A percentile compares a stretch with the other conserved stretches of the same genome.
Evolutionary conservation across 2,797 vertebrate species (phyloP).

Genomic region (Hephaestus fuliginosus): DNA sequence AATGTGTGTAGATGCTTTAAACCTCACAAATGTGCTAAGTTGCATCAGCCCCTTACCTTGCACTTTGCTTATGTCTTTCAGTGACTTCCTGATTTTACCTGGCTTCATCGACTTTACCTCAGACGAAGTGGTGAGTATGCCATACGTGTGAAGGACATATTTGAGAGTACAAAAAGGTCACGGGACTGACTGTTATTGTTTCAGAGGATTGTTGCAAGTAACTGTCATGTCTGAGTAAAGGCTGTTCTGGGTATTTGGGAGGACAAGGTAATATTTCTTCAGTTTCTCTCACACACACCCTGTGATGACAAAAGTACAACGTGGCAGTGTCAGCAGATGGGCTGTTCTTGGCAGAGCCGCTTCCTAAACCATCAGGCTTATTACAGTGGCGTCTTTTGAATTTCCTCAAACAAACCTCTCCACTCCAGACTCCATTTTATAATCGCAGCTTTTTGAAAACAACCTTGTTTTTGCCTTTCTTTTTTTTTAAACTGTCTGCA

Average conservation of each 20-base stretch:
- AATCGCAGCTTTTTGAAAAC: constrained; percentile 32
- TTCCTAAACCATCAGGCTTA: constrained; percentile 11
- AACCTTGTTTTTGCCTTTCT: constrained; percentile 26
- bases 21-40: not conserved
- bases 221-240: not conserved
- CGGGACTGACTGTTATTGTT: not conserved
- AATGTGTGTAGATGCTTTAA: not conserved
- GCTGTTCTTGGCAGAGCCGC: not conserved
- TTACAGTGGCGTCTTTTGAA: not conserved
- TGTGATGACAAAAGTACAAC: not conserved
- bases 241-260: not conserved
- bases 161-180: not conserved
- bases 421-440: constrained; percentile 25
- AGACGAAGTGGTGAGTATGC: constrained; percentile 94
- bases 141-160: not conserved
- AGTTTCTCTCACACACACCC: not conserved
- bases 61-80: constrained; percentile 78
- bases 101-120: constrained; percentile 97
- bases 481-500: constrained; percentile 23
- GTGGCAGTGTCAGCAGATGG: constrained; percentile 11
- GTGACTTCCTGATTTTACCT: constrained; percentile 96
- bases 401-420: constrained; percentile 15
- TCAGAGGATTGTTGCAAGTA: not conserved
- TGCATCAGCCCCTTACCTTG: constrained; percentile 26
- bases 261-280: not conserved